Conservation (phyloP, 1,140 invertebrate species). For the Zaprionus africanus region DNA sequence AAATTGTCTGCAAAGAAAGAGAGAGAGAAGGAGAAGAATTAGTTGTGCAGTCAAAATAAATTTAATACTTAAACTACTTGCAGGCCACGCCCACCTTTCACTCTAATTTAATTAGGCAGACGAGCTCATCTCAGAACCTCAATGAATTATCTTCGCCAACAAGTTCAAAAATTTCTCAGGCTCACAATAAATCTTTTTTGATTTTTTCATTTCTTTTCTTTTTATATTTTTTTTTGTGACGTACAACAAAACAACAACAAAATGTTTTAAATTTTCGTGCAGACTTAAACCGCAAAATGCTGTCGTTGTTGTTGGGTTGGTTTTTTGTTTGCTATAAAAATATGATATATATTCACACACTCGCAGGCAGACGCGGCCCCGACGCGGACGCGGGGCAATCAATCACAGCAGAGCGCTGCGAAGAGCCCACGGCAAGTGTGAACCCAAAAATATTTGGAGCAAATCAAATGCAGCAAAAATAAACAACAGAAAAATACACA, state of each 20-base stretch:
- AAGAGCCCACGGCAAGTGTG: constrained; percentile 69
- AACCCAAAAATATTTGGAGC: constrained; percentile 73
- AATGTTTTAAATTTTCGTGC: constrained; percentile 70
- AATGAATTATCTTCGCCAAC: constrained; percentile 45
- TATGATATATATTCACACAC: constrained; percentile 81
- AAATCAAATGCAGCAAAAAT: constrained; percentile 69
- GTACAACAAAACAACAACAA: constrained; percentile 24
- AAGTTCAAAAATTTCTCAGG: constrained; percentile 61
- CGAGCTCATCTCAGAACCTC: background rate
- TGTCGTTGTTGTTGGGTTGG: constrained; percentile 36
- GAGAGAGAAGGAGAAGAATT: constrained; percentile 35
- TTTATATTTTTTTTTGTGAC: constrained; percentile 4
- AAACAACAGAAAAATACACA: constrained; percentile 15
- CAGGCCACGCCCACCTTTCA: constrained; percentile 30
- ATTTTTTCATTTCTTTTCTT: constrained; percentile 35
- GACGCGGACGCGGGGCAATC: constrained; percentile 58
- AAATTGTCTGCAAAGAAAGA: constrained; percentile 81
- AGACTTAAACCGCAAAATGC: constrained; percentile 72
- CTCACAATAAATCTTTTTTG: constrained; percentile 71
- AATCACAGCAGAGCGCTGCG: constrained; percentile 70
- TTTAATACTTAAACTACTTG: background rate
- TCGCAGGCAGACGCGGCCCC: constrained; percentile 35
- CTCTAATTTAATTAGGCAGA: constrained; percentile 52
- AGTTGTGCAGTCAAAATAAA: constrained; percentile 32
- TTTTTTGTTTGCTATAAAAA: constrained; percentile 67